Evolutionary conservation across 1,140 invertebrate genomes (phyloP), one percentile per base, ranked within the genome.

Genomic region (Phenacoccus solenopsis): DNA sequence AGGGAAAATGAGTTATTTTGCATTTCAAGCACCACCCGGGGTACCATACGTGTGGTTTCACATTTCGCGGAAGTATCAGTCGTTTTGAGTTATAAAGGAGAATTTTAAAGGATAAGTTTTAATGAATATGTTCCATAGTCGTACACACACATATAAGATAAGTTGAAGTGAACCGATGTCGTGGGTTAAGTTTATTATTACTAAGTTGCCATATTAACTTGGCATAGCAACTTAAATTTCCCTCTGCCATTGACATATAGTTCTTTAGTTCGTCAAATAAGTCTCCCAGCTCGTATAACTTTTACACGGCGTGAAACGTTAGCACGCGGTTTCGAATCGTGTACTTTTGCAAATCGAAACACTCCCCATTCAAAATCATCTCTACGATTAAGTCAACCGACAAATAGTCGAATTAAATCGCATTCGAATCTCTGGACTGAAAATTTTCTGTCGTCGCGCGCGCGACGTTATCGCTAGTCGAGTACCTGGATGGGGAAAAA

Each of bases 141-240:
- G 13, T 13, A 13, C 30, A 7, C 13, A 32, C 30, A 32, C 30
- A 32, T 32, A 49, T 49, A 16, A 49, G 38, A 49, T 49, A 49
- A 49, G 38, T 49, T 49, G 20, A n/a, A 49, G 38, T 16, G 20
- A 49, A 49, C 38, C 38, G 38, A 49, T 49, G 38, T 49, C 20
- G 38, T 16, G 38, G 38, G 38, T 49, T 49, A 49, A 49, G 38
- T 49, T 49, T 49, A 49, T 49, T 49, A 49, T 49, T n/a, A n/a
- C n/a, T 49, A 49, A 49, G 38, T 49, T 49, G 38, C 38, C 38
- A 49, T 49, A 49, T 49, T 49, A 49, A 49, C 38, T 49, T n/a
- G 38, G 20, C 38, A 16, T 49, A 49, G 38, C 38, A 49, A 49
- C 38, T 49, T 49, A 49, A 49, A n/a, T 49, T 49, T 49, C n/a